Base-by-base conservation (phyloP, 2,113 vertebrate species). In the Peromyscus leucopus region DNA sequence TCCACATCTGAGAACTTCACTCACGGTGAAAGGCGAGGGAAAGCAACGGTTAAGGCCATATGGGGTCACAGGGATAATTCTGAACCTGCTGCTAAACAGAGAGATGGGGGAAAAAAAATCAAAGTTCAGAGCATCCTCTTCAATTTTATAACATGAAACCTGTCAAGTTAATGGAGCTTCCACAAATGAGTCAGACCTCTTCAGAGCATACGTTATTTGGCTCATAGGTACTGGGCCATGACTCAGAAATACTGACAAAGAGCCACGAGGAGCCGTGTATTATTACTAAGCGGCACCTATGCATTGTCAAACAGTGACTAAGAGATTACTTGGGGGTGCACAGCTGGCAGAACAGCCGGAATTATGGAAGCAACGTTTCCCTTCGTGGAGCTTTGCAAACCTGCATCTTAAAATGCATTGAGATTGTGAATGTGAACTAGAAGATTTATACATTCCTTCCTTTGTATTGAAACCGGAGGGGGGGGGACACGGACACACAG, bases 211-310 rank as follows among this genome's bases (percentile, higher is more conserved):
- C 74, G 94, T 46, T 91, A 48, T 67, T 89, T 72, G 93, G 76
- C 90, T 92, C 69, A 90, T 82, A 88, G 94, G 76, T 92, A 79
- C 42, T 16, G 26, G 28, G 82, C 91, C 22, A 8, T 90, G 97
- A 97, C 97, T 97, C 97, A 97, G 89, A 93, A 84, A 84, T 28
- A 75, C 95, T 96, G 90, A 95, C 95, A 87, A 59, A 86, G n/a
- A 89, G 85, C 61, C 82, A 36, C 0, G 0, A 78, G 88, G 69
- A 13, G 5, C 78, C 6, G 7, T 46, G 9, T 51, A 39, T 94
- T 85, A 71, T 94, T 74, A 63, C 83, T 71, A 84, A 94, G 82
- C 67, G 39, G 55, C 0, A 28, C 78, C 67, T 82, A 2, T 46
- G 71, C 92, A 15, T 84, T 96, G 80, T 93, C 92, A 92, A 51